Evolutionary conservation across 2,797 vertebrate genomes (phyloP).

Genomic region (Decapterus maruadsi): DNA sequence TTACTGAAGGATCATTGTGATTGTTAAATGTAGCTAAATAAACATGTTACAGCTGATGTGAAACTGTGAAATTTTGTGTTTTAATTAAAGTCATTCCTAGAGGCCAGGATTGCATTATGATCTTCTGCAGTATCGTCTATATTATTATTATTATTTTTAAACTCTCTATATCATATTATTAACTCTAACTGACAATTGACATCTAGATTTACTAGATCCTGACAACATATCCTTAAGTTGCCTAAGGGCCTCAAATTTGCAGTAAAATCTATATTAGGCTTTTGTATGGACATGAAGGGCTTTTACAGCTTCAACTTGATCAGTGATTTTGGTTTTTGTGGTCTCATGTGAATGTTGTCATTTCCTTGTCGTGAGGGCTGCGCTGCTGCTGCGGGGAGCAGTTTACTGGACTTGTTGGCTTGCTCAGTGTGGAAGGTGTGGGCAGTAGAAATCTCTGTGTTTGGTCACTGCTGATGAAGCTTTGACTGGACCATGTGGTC

Average conservation of each 20-base stretch:
- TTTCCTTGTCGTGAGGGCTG: conserved; percentile 3
- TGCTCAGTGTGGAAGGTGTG: not conserved
- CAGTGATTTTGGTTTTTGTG: conserved; percentile 7
- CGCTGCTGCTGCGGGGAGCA: not conserved
- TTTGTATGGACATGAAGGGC: not conserved
- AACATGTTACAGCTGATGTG: too few species aligned
- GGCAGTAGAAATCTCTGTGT: not conserved
- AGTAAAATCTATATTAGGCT: not conserved
- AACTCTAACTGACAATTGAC: too few species aligned
- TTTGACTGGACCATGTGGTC: not conserved
- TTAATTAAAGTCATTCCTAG: too few species aligned
- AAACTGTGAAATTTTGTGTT: too few species aligned
- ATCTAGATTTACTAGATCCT: too few species aligned
- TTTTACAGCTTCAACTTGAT: not conserved
- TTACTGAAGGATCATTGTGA: too few species aligned
- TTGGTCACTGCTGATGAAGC: not conserved
- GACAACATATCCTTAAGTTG: too few species aligned
- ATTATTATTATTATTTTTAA: too few species aligned
- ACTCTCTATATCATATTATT: too few species aligned
- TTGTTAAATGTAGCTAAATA: too few species aligned
- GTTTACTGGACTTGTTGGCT: conserved; percentile 11
- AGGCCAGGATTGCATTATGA: too few species aligned
- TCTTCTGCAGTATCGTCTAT: too few species aligned
- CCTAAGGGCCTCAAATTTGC: not conserved
- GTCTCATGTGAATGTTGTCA: not conserved